Evolutionary conservation across 53 echinoderm and acorn worm species (phyloP).

Genomic region (Pentamera pediparva): DNA sequence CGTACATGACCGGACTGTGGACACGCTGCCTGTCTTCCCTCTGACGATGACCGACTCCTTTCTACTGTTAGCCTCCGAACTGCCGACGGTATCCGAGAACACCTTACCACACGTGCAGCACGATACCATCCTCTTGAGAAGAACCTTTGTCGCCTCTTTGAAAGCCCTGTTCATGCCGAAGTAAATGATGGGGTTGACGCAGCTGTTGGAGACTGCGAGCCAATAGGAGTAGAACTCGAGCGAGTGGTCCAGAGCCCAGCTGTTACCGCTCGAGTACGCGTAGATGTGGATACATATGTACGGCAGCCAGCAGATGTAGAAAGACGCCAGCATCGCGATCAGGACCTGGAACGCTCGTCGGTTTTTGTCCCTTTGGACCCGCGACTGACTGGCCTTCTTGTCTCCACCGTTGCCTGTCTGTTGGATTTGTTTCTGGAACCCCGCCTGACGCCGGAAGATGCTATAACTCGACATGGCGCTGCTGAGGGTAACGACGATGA

Average conservation of each 20-base stretch:
- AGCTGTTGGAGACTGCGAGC: conserved; percentile 43
- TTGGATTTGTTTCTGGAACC: neutral
- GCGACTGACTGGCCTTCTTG: neutral
- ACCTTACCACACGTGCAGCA: no score
- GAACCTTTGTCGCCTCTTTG: neutral
- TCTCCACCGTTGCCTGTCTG: neutral
- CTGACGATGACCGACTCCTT: no score
- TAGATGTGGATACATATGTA: conserved; percentile 16
- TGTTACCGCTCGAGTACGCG: conserved; percentile 5
- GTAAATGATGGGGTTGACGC: conserved; percentile 44
- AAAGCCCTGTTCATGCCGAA: conserved; percentile 48
- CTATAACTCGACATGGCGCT: conserved; percentile 7
- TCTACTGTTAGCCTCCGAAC: no score
- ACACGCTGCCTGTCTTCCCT: no score
- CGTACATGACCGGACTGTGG: no score
- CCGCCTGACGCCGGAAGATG: conserved; percentile 16
- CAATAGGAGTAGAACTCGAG: conserved; percentile 34
- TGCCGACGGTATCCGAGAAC: no score
- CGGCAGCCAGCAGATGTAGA: conserved; percentile 18
- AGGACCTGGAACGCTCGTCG: neutral
- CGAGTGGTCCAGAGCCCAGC: conserved; percentile 15
- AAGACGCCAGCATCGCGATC: neutral
- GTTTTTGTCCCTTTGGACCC: conserved; percentile 9
- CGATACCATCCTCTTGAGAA: neutral
- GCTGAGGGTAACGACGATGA: conserved; percentile 37